Percentiles rank a stretch among this genome's conserved stretches.
Evolutionary conservation across 2,113 vertebrate species (phyloP).

Genomic region (Proterorhinus semilunaris): DNA sequence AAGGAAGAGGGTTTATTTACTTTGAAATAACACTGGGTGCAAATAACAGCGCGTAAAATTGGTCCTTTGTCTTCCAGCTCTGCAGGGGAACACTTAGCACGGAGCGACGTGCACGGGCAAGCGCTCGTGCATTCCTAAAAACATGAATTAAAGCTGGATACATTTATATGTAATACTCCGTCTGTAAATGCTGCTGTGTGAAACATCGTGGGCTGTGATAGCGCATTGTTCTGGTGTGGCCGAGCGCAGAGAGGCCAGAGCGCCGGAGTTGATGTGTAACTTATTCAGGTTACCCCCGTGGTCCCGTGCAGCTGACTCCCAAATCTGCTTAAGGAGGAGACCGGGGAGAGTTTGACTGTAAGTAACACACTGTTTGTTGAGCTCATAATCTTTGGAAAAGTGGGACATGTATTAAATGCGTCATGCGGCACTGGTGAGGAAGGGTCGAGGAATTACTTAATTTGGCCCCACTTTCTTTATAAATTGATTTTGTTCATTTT

Average conservation of each 20-base stretch:
- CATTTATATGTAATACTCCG: conserved; percentile 49
- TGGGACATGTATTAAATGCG: not conserved
- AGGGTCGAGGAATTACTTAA: no score
- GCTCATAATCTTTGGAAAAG: conserved; percentile 1
- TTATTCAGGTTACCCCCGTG: conserved; percentile 6
- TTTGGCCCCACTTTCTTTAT: no score
- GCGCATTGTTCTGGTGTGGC: conserved; percentile 33
- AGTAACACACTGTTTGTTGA: not conserved
- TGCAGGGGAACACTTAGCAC: conserved; percentile 49
- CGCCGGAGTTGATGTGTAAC: conserved; percentile 17
- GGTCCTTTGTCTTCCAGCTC: conserved; percentile 53
- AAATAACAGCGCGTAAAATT: conserved; percentile 45
- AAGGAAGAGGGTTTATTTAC: conserved; percentile 23
- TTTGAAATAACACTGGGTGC: conserved; percentile 27
- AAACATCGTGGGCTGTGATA: conserved; percentile 24
- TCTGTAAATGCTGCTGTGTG: conserved; percentile 45
- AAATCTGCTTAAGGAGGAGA: conserved; percentile 13
- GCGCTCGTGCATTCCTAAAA: conserved; percentile 60
- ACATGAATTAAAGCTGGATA: conserved; percentile 59
- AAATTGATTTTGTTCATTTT: no score
- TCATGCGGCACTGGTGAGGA: no score
- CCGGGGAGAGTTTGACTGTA: conserved; percentile 10
- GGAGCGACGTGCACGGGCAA: conserved; percentile 49
- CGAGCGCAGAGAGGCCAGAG: conserved; percentile 14
- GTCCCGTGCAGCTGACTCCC: conserved; percentile 18